phyloP scores from a whole-genome alignment of 2,113 vertebrate genomes.

The Copsychus sechellarum region DNA sequence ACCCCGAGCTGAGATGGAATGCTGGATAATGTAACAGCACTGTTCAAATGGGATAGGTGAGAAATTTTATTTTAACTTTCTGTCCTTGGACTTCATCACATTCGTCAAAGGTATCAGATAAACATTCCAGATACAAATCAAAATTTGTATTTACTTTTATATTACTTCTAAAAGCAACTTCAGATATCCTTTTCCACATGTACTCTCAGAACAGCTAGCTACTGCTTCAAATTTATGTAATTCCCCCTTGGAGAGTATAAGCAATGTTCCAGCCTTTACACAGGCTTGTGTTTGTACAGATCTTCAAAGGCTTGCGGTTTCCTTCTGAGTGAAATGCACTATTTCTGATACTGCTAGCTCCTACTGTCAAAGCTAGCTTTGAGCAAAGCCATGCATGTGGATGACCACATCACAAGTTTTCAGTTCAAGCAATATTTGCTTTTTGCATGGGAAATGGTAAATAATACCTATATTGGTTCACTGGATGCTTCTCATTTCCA shows the following conservation, averaged over 20 bases:
- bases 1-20: neutral
- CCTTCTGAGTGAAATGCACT: neutral
- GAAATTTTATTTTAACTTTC: neutral
- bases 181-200: neutral
- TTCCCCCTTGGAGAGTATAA: neutral
- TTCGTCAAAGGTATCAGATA: neutral
- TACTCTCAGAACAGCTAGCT: neutral
- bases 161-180: neutral
- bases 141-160: neutral
- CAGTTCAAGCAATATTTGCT: neutral
- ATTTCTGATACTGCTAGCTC: neutral
- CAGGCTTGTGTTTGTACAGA: neutral
- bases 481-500: neutral
- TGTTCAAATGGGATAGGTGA: neutral
- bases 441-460: neutral
- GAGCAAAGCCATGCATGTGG: neutral
- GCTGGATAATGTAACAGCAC: neutral
- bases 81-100: neutral
- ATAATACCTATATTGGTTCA: neutral
- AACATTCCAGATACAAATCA: neutral
- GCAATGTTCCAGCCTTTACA: neutral
- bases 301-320: neutral
- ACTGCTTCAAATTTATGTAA: neutral
- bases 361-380: neutral
- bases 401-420: neutral